Conservation (phyloP, 2,888 invertebrate genomes). For the Chrysopilus asiliformis region DNA sequence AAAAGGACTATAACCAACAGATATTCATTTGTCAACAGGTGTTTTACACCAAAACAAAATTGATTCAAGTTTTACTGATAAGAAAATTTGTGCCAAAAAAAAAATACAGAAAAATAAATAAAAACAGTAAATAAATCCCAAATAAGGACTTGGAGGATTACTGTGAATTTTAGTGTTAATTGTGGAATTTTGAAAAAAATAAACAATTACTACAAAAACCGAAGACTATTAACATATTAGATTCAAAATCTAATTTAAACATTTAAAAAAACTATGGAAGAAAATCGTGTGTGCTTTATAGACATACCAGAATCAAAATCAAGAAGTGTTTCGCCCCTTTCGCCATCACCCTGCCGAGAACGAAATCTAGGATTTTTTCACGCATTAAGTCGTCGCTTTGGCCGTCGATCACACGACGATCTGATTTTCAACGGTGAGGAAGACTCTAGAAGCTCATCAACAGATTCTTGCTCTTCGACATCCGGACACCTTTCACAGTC, state of each 20-base stretch:
- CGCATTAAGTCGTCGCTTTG: conserved; percentile 49
- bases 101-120: no score
- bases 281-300: conserved; percentile 20
- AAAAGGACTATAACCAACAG: no score
- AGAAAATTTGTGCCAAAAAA: no score
- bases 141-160: no score
- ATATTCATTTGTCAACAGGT: no score
- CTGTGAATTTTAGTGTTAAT: no score
- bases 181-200: no score
- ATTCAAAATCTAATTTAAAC: no score
- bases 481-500: conserved; percentile 13
- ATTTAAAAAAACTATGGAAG: conserved; percentile 34
- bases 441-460: conserved; percentile 38
- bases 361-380: conserved; percentile 52
- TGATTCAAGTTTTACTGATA: no score
- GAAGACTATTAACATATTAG: no score
- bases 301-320: conserved; percentile 18
- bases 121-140: no score
- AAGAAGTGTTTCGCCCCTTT: conserved; percentile 34
- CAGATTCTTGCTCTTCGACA: conserved; percentile 28
- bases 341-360: conserved; percentile 43
- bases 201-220: not conserved
- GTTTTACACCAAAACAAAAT: no score
- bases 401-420: conserved; percentile 41
- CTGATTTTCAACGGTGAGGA: conserved; percentile 35